Base-by-base conservation (phyloP, 2,888 invertebrate species). In the Stegophylla sp. region DNA sequence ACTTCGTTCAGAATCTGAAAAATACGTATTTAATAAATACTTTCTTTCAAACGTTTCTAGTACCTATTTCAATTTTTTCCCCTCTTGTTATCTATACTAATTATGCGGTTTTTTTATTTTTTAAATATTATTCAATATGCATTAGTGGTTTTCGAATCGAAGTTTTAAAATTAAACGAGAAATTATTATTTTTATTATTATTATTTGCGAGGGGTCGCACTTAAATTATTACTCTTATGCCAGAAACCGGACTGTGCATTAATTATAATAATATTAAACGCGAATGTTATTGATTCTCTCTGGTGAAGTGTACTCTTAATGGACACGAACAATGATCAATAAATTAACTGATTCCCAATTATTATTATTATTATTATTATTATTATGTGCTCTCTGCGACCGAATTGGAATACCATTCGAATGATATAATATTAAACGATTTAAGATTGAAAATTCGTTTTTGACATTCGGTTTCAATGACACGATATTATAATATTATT, bases 211-310 rank as follows among this genome's bases (percentile, higher is more conserved):
- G 5, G 15, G 34, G 41, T 41, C 41, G 41, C 34, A 13, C n/a
- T 34, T 17, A 28, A 41, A 45, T 43, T n/a, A n/a, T n/a, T 15
- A 10, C 17, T 23, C 43, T n/a, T 12, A 43, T 34, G 72, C 41
- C 56, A 26, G 17, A 43, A 59, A 41, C n/a, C 28, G 28, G 61
- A 48, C 28, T 20, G n/a, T n/a, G 20, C 73, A 61, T 74, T 48
- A 61, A 48, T 74, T 48, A 10, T 48, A 48, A 10, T 48, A 48
- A 61, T 34, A 63, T 23, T 34, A 61, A 28, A 74, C 61, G 45
- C 28, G 48, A 10, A 26, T 26, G n/a, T n/a, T 74, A 74, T 61
- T 48, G 73, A 20, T 45, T 45, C 20, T 48, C 61, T 45, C 20
- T 48, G 20, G 15, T 10, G 45, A 45, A 59, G n/a, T 3, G 59